Evolutionary conservation across 2,888 invertebrate species (phyloP).

Genomic region (Nephrotoma guestfalica): DNA sequence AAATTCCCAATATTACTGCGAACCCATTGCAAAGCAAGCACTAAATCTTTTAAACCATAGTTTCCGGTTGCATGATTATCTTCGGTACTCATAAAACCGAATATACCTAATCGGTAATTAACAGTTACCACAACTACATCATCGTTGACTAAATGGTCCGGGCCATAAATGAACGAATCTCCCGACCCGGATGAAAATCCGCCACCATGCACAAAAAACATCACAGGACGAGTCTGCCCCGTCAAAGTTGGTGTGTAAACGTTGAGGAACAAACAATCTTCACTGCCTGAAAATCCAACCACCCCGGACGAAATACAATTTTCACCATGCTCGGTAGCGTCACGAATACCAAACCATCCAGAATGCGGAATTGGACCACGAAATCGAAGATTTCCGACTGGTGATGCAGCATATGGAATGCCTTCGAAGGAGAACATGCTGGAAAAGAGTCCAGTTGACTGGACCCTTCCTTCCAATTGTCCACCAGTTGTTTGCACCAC

Average conservation of each 20-base stretch:
- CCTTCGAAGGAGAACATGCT: slow-evolving; percentile 5
- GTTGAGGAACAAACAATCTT: slow-evolving; percentile 12
- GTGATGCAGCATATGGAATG: slow-evolving; percentile 12
- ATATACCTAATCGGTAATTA: slow-evolving; percentile 12
- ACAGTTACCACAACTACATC: slow-evolving; percentile 11
- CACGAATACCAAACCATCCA: slow-evolving; percentile 10
- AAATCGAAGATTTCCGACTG: slow-evolving; percentile 9
- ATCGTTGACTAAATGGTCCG: slow-evolving; percentile 10
- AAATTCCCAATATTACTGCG: slow-evolving; percentile 48
- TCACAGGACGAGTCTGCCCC: slow-evolving; percentile 3
- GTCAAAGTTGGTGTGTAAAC: slow-evolving; percentile 9
- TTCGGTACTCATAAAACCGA: slow-evolving; percentile 57
- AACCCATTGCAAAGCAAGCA: slow-evolving; percentile 49
- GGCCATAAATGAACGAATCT: slow-evolving; percentile 9
- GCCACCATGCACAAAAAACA: slow-evolving; percentile 12
- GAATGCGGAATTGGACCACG: slow-evolving; percentile 9
- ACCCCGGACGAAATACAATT: slow-evolving; percentile 6
- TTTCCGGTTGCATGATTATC: slow-evolving; percentile 52
- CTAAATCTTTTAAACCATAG: slow-evolving; percentile 55
- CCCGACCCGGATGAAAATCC: slow-evolving; percentile 10
- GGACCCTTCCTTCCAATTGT: not conserved
- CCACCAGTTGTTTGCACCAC: slow-evolving; percentile 1
- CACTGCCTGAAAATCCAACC: not conserved
- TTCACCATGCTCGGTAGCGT: slow-evolving; percentile 6
- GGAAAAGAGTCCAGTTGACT: slow-evolving; percentile 1